A percentile compares a stretch with the other conserved stretches of the same genome.
These are phyloP conservation scores for Pomacea canaliculata DNA, from an alignment of 2,888 invertebrate genomes.

Conservation along the genomic window DNA sequence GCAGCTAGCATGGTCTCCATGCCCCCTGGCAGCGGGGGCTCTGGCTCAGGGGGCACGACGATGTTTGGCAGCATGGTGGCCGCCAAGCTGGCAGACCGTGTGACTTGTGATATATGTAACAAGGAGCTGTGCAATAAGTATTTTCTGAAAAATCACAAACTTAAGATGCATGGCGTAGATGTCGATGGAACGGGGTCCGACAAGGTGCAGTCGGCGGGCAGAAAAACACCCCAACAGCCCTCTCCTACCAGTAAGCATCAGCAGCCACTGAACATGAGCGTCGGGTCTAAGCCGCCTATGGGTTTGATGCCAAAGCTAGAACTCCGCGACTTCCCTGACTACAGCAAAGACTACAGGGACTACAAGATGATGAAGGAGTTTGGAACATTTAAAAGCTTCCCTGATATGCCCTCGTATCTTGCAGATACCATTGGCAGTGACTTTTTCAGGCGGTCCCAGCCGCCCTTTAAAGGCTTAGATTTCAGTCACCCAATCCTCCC, in stretches of 20 bases:
- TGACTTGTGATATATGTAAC: conserved; percentile 92
- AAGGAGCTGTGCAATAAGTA: conserved; percentile 99
- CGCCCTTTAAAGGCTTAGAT: conserved; percentile 31
- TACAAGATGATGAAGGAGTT: conserved; percentile 22
- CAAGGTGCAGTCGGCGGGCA: not conserved
- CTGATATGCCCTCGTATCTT: conserved; percentile 35
- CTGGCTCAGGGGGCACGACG: conserved; percentile 39
- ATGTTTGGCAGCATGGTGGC: conserved; percentile 69
- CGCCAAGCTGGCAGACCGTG: conserved; percentile 68
- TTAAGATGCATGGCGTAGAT: conserved; percentile 84
- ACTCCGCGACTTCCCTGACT: conserved; percentile 13
- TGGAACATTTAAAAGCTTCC: conserved; percentile 21
- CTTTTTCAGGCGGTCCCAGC: conserved; percentile 35
- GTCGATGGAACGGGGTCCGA: conserved; percentile 9
- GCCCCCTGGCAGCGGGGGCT: not conserved
- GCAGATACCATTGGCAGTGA: conserved; percentile 37
- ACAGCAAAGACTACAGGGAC: conserved; percentile 4
- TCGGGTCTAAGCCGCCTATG: conserved; percentile 2
- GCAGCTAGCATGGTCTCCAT: not conserved
- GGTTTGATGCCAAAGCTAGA: conserved; percentile 20
- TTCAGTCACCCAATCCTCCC: conserved; percentile 29
- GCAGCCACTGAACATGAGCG: conserved; percentile 21
- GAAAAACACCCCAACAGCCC: not conserved
- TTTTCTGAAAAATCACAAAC: conserved; percentile 99
- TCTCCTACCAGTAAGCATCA: conserved; percentile 9